Conservation (phyloP, 2,797 vertebrate species). For the Cheirogaleus major region DNA sequence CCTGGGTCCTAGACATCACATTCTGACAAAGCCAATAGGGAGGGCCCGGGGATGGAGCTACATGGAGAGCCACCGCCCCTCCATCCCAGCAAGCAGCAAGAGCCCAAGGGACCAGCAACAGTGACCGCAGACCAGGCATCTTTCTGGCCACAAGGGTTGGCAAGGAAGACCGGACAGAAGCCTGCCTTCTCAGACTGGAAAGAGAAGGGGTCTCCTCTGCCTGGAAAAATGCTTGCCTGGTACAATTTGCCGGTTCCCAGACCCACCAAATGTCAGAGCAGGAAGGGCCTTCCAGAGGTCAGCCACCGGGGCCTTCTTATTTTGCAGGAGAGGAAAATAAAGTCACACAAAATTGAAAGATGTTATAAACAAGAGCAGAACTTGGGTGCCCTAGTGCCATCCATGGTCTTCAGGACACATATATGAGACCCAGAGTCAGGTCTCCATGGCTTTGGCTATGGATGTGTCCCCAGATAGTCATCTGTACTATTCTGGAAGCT, state of each 20-base stretch:
- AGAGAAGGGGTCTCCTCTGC: not conserved
- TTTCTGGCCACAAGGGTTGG: not conserved
- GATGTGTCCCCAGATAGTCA: not conserved
- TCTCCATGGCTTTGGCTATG: not conserved
- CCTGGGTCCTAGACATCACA: not conserved
- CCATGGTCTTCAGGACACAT: not conserved
- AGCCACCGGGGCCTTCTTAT: not conserved
- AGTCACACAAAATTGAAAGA: not conserved
- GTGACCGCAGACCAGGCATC: not conserved
- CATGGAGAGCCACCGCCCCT: not conserved
- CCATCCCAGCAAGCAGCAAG: not conserved
- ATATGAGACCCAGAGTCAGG: not conserved
- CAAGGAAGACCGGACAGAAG: not conserved
- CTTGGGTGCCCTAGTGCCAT: not conserved
- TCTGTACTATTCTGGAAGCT: not conserved
- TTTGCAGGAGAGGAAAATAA: not conserved
- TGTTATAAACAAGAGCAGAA: not conserved
- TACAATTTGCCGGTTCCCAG: not conserved
- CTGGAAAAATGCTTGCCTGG: not conserved
- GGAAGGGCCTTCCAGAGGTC: not conserved
- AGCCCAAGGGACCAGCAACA: not conserved
- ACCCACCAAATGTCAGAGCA: not conserved
- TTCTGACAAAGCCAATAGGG: not conserved
- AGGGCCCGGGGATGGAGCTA: not conserved
- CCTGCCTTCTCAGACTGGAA: not conserved